A percentile compares a stretch with the other conserved stretches of the same genome.
phyloP scores from a whole-genome alignment of 2,113 vertebrate genomes.

The Colinus virginianus region DNA sequence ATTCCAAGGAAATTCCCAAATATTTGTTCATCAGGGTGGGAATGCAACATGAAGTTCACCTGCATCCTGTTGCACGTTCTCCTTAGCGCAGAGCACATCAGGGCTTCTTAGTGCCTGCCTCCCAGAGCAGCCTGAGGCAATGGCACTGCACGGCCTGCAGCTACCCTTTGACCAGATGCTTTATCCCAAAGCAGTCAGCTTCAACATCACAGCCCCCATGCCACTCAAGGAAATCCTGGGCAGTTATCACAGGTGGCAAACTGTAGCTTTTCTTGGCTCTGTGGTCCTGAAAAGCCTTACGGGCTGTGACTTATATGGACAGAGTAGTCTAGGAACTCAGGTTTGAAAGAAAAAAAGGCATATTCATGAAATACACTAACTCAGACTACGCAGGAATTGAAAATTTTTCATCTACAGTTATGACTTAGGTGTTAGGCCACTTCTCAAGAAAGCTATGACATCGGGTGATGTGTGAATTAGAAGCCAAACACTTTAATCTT shows the following conservation, averaged over 20 bases:
- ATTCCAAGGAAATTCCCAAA: background rate
- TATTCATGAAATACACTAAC: background rate
- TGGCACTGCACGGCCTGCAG: accelerated
- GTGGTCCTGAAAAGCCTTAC: background rate
- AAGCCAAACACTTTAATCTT: background rate
- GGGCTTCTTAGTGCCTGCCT: background rate
- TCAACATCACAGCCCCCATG: accelerated
- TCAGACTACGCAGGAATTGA: background rate
- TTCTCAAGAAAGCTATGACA: background rate
- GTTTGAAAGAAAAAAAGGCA: background rate
- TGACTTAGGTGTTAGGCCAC: background rate
- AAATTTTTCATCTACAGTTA: background rate
- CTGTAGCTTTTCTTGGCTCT: background rate
- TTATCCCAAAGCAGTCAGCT: background rate
- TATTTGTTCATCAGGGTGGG: background rate
- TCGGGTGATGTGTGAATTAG: background rate
- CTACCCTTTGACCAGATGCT: background rate
- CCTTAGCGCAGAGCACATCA: background rate
- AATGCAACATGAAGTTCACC: background rate
- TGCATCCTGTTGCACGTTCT: accelerated
- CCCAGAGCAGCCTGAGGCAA: accelerated
- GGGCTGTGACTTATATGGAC: background rate
- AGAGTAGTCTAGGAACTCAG: background rate
- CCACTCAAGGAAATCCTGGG: background rate
- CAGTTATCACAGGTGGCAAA: background rate